A percentile compares a stretch with the other conserved stretches of the same genome.
Evolutionary conservation across 53 echinoderm and acorn worm genomes (phyloP).

Genomic region (Apostichopus leukothele): DNA sequence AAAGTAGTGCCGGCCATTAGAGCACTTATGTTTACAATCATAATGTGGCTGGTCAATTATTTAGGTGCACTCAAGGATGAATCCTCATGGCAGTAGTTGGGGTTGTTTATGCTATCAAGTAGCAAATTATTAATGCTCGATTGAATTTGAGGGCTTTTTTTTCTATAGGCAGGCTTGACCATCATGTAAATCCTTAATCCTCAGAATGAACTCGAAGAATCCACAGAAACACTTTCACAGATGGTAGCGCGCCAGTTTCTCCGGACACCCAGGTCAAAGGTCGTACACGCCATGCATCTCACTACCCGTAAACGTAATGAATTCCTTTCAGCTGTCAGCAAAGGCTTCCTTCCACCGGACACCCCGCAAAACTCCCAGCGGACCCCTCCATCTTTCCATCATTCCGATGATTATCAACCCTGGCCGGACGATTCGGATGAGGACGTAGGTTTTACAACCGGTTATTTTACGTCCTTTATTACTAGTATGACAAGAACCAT

Average conservation of each 20-base stretch:
- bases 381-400: conserved; percentile 59
- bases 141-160: too few relatives aligned
- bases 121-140: too few relatives aligned
- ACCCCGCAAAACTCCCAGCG: conserved; percentile 64
- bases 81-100: too few relatives aligned
- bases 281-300: conserved; percentile 83
- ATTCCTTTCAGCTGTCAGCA: conserved; percentile 94
- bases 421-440: conserved; percentile 85
- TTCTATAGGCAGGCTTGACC: too few relatives aligned
- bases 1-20: too few relatives aligned
- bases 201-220: conserved; percentile 91
- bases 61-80: too few relatives aligned
- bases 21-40: too few relatives aligned
- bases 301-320: conserved; percentile 85
- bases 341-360: conserved; percentile 92
- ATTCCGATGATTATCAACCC: conserved; percentile 29
- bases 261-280: conserved; percentile 88
- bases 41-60: too few relatives aligned
- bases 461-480: not conserved
- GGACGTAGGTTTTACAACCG: conserved; percentile 14
- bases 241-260: conserved; percentile 98
- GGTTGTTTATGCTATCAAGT: too few relatives aligned
- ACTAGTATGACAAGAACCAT: not conserved
- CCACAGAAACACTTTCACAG: conserved; percentile 85
- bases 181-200: too few relatives aligned